These are phyloP conservation scores for Ateles fusciceps DNA, from an alignment of 2,797 vertebrate species.

Conservation along the genomic window DNA sequence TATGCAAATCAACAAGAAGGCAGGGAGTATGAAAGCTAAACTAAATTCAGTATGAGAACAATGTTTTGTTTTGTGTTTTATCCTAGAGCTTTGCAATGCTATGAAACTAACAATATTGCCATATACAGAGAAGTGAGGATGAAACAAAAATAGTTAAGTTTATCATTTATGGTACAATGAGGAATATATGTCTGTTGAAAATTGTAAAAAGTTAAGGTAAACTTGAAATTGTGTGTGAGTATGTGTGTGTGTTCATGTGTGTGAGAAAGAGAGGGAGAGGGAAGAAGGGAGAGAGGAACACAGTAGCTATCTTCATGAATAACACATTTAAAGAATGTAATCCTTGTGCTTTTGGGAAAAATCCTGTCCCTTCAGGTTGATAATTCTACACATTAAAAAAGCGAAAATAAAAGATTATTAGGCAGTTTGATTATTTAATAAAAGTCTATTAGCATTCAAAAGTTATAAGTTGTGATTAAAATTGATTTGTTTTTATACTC, in stretches of 20 bases:
- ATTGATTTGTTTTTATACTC: slow-evolving; percentile 41
- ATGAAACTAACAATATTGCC: background rate
- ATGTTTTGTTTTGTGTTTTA: background rate
- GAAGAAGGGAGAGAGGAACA: background rate
- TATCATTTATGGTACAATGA: background rate
- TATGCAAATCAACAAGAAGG: background rate
- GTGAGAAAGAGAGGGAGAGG: background rate
- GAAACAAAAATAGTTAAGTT: slow-evolving; percentile 19
- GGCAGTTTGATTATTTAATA: slow-evolving; percentile 45
- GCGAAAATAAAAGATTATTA: slow-evolving; percentile 49
- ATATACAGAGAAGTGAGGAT: background rate
- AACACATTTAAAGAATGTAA: background rate
- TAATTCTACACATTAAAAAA: slow-evolving; percentile 37
- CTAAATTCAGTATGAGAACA: background rate
- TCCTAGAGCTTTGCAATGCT: background rate
- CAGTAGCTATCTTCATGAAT: background rate
- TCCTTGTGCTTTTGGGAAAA: background rate
- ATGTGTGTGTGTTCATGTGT: no score
- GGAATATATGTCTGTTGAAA: background rate
- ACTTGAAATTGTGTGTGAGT: background rate
- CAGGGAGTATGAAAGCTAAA: background rate
- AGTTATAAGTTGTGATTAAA: slow-evolving; percentile 38
- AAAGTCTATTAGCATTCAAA: slow-evolving; percentile 34
- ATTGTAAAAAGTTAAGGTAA: background rate
- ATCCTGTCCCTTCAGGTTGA: background rate